Percentiles rank a stretch among this genome's conserved stretches.
Conservation (phyloP, 1,140 invertebrate genomes). For the Cyrtorhinus lividipennis region DNA sequence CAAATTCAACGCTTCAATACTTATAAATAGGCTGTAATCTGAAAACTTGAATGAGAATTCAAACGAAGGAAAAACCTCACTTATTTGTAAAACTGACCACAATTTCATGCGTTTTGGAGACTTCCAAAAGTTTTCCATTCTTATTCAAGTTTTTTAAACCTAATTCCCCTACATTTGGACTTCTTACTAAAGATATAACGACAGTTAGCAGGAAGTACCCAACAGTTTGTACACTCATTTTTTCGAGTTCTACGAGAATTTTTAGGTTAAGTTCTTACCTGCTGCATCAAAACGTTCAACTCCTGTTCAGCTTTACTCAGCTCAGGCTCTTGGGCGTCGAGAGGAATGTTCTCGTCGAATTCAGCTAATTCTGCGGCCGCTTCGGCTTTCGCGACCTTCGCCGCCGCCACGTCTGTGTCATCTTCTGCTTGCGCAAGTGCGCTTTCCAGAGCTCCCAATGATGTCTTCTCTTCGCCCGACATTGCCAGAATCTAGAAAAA, state of each 20-base stretch:
- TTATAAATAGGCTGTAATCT: background rate
- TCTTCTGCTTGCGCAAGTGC: constrained; percentile 87
- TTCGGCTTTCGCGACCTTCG: constrained; percentile 78
- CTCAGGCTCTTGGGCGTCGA: constrained; percentile 42
- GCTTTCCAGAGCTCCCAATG: constrained; percentile 54
- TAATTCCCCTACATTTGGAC: no score
- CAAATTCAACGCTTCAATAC: background rate
- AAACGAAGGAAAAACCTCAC: no score
- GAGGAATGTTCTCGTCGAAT: constrained; percentile 93
- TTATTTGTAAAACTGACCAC: no score
- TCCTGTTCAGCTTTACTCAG: constrained; percentile 70
- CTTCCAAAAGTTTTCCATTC: no score
- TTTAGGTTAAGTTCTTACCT: no score
- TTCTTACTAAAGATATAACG: no score
- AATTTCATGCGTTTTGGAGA: no score
- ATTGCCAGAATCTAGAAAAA: background rate
- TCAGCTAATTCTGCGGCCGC: constrained; percentile 86
- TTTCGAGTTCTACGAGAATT: no score
- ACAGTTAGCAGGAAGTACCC: no score
- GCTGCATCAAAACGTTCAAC: constrained; percentile 63
- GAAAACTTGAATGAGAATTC: no score
- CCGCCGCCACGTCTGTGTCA: constrained; percentile 83
- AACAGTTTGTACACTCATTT: no score
- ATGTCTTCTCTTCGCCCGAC: constrained; percentile 38
- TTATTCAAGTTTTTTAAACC: no score